These are phyloP conservation scores for Araneus ventricosus DNA, from an alignment of 1,140 invertebrate genomes.

Conservation along the genomic window DNA sequence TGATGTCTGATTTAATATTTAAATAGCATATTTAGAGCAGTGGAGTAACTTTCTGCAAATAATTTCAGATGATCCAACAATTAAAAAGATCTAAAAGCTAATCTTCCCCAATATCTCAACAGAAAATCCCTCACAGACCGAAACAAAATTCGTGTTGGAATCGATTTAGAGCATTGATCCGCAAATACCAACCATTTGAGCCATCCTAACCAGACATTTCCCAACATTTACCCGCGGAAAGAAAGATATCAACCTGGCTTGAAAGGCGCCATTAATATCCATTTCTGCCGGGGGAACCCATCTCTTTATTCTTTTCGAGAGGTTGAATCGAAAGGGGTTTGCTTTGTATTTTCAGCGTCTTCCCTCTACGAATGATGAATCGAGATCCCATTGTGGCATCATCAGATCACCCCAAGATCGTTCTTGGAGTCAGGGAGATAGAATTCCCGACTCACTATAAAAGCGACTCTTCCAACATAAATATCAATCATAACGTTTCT, in stretches of 20 bases:
- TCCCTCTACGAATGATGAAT: background rate
- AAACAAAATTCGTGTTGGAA: background rate
- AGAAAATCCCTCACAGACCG: too few relatives aligned
- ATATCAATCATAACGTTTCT: background rate
- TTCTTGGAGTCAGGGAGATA: background rate
- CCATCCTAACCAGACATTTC: background rate
- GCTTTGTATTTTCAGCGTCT: conserved; percentile 16
- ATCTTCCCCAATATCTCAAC: too few relatives aligned
- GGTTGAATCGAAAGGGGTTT: background rate
- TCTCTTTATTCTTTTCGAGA: conserved; percentile 22
- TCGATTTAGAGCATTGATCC: conserved; percentile 12
- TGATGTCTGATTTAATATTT: too few relatives aligned
- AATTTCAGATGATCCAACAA: too few relatives aligned
- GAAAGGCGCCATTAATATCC: conserved; percentile 43
- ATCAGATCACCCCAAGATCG: background rate
- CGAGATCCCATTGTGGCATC: conserved; percentile 1
- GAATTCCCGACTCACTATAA: background rate
- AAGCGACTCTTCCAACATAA: too few relatives aligned
- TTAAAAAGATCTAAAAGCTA: too few relatives aligned
- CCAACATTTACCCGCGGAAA: background rate
- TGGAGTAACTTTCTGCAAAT: too few relatives aligned
- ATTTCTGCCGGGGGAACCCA: background rate
- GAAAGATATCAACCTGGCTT: background rate
- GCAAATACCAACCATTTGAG: background rate
- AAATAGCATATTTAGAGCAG: too few relatives aligned